Evolutionary conservation across 2,113 vertebrate species (phyloP).

Genomic region (Oxygymnocypris stewartii): DNA sequence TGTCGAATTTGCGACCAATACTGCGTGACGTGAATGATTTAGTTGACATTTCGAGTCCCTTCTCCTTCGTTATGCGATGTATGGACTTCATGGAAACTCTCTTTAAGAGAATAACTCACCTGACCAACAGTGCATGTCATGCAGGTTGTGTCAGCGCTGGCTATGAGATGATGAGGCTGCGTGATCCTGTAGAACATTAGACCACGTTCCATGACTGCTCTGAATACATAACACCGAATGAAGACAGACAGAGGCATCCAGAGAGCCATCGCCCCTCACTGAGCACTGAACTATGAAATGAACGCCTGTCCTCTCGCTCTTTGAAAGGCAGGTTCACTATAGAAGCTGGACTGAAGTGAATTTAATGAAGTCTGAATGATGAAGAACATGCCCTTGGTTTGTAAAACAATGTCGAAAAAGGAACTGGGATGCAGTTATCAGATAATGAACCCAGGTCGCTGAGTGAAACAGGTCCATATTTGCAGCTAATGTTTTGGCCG

Average conservation of each 20-base stretch:
- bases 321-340: slow-evolving; percentile 6
- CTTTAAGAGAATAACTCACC: slow-evolving; percentile 5
- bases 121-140: slow-evolving; percentile 1
- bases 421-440: slow-evolving; percentile 47
- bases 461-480: slow-evolving; percentile 47
- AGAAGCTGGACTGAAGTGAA: slow-evolving; percentile 33
- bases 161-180: slow-evolving; percentile 45
- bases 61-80: not conserved
- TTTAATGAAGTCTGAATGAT: slow-evolving; percentile 35
- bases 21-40: not conserved
- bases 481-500: slow-evolving; percentile 52
- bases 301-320: slow-evolving; percentile 27
- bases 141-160: not conserved
- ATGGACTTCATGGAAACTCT: not conserved
- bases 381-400: slow-evolving; percentile 50
- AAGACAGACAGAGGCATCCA: slow-evolving; percentile 39
- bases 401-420: slow-evolving; percentile 38
- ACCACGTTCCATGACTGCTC: slow-evolving; percentile 42
- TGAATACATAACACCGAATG: slow-evolving; percentile 49
- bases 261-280: slow-evolving; percentile 43
- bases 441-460: slow-evolving; percentile 46
- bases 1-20: not conserved
- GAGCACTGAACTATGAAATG: slow-evolving; percentile 39
- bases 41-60: slow-evolving; percentile 6
- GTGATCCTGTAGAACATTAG: slow-evolving; percentile 50